A percentile compares a stretch with the other conserved stretches of the same genome.
Conservation (phyloP, 2,797 vertebrate species). For the Muscicapa comitata region DNA sequence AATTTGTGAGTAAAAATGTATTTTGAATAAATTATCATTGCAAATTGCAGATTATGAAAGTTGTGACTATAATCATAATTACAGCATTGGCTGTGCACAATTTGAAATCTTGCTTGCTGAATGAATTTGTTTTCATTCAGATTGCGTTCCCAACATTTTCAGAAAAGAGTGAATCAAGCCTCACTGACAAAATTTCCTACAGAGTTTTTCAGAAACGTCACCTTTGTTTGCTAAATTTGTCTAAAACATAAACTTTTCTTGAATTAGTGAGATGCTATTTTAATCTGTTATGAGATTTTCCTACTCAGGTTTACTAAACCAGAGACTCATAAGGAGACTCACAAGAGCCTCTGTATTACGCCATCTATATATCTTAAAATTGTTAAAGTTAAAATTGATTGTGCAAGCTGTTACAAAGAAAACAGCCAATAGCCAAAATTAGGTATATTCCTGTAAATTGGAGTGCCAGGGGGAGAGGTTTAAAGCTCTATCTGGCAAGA, state of each 20-base stretch:
- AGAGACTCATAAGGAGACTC: background rate
- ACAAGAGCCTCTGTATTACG: background rate
- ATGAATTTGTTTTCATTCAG: slow-evolving; percentile 32
- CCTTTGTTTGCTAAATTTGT: background rate
- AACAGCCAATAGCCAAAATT: background rate
- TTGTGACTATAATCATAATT: slow-evolving; percentile 31
- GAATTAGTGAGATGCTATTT: slow-evolving; percentile 8
- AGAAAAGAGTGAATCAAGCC: background rate
- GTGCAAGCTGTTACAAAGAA: background rate
- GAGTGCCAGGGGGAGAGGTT: background rate
- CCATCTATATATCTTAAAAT: background rate
- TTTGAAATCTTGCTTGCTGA: background rate
- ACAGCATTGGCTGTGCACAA: background rate
- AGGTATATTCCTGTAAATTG: slow-evolving; percentile 26
- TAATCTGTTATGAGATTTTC: background rate
- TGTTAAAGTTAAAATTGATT: background rate
- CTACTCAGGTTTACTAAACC: background rate
- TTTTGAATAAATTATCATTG: slow-evolving; percentile 40
- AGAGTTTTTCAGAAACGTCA: background rate
- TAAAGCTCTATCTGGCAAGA: slow-evolving; percentile 69
- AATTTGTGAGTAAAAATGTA: background rate
- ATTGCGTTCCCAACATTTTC: background rate
- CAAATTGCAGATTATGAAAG: slow-evolving; percentile 29
- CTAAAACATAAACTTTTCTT: background rate
- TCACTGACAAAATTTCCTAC: background rate